Base-by-base conservation (phyloP, 2,797 vertebrate genomes). In the Poeciliopsis turneri region DNA sequence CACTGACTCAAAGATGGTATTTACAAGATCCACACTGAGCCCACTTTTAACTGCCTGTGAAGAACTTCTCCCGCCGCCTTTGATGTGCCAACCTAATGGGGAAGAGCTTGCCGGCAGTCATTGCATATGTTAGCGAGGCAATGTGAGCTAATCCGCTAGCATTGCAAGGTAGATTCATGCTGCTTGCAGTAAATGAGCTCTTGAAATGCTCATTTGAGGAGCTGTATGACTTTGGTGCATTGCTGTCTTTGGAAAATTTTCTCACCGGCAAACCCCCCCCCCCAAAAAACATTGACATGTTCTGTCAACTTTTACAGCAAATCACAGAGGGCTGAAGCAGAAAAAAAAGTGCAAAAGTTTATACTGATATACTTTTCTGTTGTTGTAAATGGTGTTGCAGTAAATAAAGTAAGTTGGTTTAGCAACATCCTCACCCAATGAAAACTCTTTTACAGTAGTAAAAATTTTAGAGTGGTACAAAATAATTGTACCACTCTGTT, bases 11-110 rank as follows among this genome's bases (percentile, higher is more conserved):
- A 95, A 95, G 94, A 93, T 87, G 88, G 93, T 95, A 95, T 95
- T 95, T 95, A 94, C 93, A 95, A 95, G 93, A 95, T 94, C 93
- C 95, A 95, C 93, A 93, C 90, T 87, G 91, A 92, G 93, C 93
- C 92, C 91, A 92, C 92, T 95, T 95, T 95, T 95, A 95, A 95
- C 93, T 93, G 94, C 91, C 93, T 94, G 92, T 92, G 93, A 94
- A 93, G 94, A 96, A 95, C 93, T 95, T 95, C 94, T 93, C 90
- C 92, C 89, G 80, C 88, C 83, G 91, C 91, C 93, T 95, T 95
- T 95, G 93, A 95, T 94, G 95, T 95, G 92, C 92, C 94, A 94
- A 93, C 90, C 91, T 94, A 95, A 95, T 94, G 92, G 94, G 92
- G 92, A 88, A 94, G 92, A 90, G 93, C 90, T 94, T 82, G 94